Base-by-base conservation (phyloP, 1,140 invertebrate species). In the Diabrotica undecimpunctata region DNA sequence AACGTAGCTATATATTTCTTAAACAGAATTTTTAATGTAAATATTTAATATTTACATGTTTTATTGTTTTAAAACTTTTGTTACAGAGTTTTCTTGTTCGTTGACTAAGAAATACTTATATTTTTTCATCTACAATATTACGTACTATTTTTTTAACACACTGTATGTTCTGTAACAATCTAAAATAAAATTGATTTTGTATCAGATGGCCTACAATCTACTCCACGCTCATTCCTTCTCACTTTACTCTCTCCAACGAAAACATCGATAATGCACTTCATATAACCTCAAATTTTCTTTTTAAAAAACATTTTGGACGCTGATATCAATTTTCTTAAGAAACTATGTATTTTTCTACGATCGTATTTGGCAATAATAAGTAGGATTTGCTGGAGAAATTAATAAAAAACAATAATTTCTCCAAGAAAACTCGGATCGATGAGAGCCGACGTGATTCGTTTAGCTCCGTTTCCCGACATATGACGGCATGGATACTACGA, bases 401-500 rank as follows among this genome's bases (percentile, higher is more conserved):
- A 25, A 4, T 25, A 25, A 25, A 25, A 25, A 25, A 25, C 25
- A 25, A 25, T 25, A 25, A 37, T 57, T 37, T 38, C 5, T 57
- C 11, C 36, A 37, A 12, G 35, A 38, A 56, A 57, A 57, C 36
- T 37, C 25, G 25, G 37, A 57, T 57, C 55, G 37, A 57, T 57
- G n/a, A 37, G n/a, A 37, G 10, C 55, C 25, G 36, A 57, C 10
- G 25, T 12, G 10, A 37, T 37, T 57, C 55, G 55, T 35, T 25
- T 13, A 6, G n/a, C 25, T 35, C 37, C 55, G 55, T 10, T n/a
- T 10, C n/a, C 55, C 55, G 55, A 57, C 55, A 57, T 57, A 57
- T 57, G 55, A 57, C 55, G 54, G 54, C 54, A 55, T 55, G 54
- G 25, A n/a, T 37, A 57, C 37, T 57, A 57, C 37, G 55, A 37